Base-by-base conservation (phyloP, 2,113 vertebrate species). In the Rana temporaria region DNA sequence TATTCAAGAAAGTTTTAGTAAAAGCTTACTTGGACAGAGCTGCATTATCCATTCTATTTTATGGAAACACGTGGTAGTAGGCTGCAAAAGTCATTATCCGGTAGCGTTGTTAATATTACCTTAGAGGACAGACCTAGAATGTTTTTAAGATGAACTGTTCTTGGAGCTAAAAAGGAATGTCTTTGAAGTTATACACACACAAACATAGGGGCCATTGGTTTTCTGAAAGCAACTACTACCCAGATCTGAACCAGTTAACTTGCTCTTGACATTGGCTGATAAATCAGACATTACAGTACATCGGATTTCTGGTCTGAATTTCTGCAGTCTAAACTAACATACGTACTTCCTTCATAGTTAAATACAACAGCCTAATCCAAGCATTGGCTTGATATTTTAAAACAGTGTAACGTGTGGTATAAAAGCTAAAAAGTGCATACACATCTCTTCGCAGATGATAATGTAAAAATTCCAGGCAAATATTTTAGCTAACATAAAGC, bases 91-190 rank as follows among this genome's bases (percentile, higher is more conserved):
- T 53, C 60, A 74, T 74, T 82, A 82, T 30, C 24, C 55, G 66
- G 70, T 74, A 74, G 71, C 70, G 72, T 17, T 74, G 30, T 38
- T 74, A 64, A 82, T 82, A 67, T 66, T 82, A 82, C 80, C 62
- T 59, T 75, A 66, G 80, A 70, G 80, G 80, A 42, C 66, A 74
- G 62, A 38, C 62, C 60, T 26, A 57, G 66, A 82, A 57, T 73
- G 69, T 65, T 81, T 73, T 73, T 64, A 64, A 81, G 69, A 60
- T 81, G 42, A 81, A 81, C 69, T 82, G 70, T 42, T 75, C 48
- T 57, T 66, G 62, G 60, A 75, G 62, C 53, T 52, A 52, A 55
- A 66, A 26, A 73, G 62, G 80, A 82, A 74, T 74, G 70, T 34
- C 48, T 82, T 82, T 82, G 70, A 82, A 82, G 80, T 75, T 26